These are phyloP conservation scores for Panagrolaimus sp. DNA, from an alignment of 1,140 invertebrate species.

Conservation along the genomic window DNA sequence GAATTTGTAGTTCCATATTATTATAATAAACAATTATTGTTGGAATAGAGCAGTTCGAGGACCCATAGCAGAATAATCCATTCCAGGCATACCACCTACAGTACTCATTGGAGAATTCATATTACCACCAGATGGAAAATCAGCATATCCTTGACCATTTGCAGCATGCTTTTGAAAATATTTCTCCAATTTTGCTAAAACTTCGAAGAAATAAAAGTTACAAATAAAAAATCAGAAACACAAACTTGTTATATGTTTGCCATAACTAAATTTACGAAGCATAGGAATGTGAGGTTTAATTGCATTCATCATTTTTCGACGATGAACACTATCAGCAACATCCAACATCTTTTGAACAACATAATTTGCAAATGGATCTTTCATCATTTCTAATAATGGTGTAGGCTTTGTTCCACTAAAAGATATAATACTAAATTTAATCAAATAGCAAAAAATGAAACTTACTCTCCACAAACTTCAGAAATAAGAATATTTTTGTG, in stretches of 20 bases:
- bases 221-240: conserved; percentile 24
- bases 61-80: neutral
- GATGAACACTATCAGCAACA: conserved; percentile 89
- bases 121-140: conserved; percentile 6
- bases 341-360: conserved; percentile 99
- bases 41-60: conserved; percentile 6
- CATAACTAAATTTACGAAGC: conserved; percentile 96
- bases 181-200: conserved; percentile 58
- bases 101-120: neutral
- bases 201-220: conserved; percentile 1
- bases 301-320: conserved; percentile 95
- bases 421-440: conserved; percentile 11
- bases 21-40: neutral
- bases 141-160: conserved; percentile 1
- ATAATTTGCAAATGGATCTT: conserved; percentile 89
- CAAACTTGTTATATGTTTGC: conserved; percentile 98
- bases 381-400: conserved; percentile 62
- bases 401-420: conserved; percentile 54
- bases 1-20: neutral
- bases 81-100: neutral
- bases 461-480: conserved; percentile 59
- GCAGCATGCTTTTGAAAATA: conserved; percentile 58
- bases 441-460: conserved; percentile 17
- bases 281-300: conserved; percentile 92
- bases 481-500: conserved; percentile 55